phyloP scores from a whole-genome alignment of 2,888 invertebrate genomes.

The Augiades crinisus region DNA sequence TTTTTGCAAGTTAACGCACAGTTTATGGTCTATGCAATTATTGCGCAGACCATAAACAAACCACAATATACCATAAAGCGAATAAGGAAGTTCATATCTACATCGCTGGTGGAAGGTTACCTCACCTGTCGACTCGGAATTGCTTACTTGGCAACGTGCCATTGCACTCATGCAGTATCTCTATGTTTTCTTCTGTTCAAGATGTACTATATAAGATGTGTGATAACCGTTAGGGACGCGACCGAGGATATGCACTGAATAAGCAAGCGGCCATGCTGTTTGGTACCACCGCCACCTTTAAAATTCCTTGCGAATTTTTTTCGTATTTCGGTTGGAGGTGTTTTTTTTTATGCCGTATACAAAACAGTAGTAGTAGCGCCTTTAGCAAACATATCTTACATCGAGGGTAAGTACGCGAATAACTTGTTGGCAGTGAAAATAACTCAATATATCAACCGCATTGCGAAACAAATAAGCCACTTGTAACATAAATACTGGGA shows the following conservation, averaged over 20 bases:
- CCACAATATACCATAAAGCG: not conserved
- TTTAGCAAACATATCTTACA: not conserved
- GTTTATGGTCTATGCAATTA: no score
- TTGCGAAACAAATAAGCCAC: conserved; percentile 9
- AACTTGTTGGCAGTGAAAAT: conserved; percentile 6
- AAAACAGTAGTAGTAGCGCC: no score
- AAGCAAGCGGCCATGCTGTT: no score
- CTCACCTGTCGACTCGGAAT: conserved; percentile 10
- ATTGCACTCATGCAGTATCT: not conserved
- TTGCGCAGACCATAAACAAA: not conserved
- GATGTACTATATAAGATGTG: no score
- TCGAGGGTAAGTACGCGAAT: not conserved
- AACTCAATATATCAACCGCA: conserved; percentile 12
- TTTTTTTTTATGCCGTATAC: no score
- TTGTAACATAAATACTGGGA: conserved; percentile 3
- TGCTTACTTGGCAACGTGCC: conserved; percentile 15
- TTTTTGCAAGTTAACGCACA: no score
- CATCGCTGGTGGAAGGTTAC: conserved; percentile 9
- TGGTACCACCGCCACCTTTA: no score
- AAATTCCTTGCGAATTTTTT: no score
- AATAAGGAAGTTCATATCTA: conserved; percentile 10
- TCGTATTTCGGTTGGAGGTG: no score
- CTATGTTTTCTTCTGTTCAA: not conserved
- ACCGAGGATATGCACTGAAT: no score
- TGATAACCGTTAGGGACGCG: no score